Percentiles rank a stretch among this genome's conserved stretches.
These are phyloP conservation scores for Lepidurus apus DNA, from an alignment of 1,140 invertebrate genomes.

Conservation along the genomic window DNA sequence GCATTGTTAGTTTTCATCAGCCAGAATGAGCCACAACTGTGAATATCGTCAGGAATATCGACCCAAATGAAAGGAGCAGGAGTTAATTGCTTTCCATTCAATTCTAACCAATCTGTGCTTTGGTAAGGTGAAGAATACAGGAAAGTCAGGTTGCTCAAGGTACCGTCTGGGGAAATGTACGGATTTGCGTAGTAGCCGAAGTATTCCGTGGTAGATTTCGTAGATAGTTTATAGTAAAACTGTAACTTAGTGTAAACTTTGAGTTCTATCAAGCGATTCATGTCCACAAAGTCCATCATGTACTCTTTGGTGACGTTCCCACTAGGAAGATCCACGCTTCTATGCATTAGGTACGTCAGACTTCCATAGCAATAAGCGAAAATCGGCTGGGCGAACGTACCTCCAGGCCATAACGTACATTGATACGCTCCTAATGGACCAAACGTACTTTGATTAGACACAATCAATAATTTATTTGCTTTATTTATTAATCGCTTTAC, in stretches of 20 bases:
- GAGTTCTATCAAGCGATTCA: not conserved
- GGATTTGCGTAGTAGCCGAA: not conserved
- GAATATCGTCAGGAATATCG: not conserved
- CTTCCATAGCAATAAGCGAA: not conserved
- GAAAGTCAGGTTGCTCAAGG: not conserved
- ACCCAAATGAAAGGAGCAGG: not conserved
- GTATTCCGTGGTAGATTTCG: not conserved
- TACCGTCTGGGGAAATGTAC: not conserved
- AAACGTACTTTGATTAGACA: too few relatives aligned
- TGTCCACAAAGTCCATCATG: not conserved
- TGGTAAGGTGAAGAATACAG: not conserved
- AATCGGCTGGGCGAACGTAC: not conserved
- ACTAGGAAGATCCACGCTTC: not conserved
- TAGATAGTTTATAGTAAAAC: not conserved
- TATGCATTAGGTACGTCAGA: not conserved
- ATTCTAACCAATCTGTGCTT: not conserved
- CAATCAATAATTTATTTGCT: too few relatives aligned
- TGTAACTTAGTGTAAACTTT: not conserved
- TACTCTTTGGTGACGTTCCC: not conserved
- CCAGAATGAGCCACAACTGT: not conserved
- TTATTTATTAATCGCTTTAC: too few relatives aligned
- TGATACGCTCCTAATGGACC: not conserved
- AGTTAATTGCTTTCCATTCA: not conserved
- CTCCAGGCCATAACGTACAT: not conserved
- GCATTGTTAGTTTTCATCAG: not conserved